Percentiles rank a stretch among this genome's conserved stretches.
Conservation (phyloP, 2,888 invertebrate genomes). For the Dryocosmus kuriphilus region DNA sequence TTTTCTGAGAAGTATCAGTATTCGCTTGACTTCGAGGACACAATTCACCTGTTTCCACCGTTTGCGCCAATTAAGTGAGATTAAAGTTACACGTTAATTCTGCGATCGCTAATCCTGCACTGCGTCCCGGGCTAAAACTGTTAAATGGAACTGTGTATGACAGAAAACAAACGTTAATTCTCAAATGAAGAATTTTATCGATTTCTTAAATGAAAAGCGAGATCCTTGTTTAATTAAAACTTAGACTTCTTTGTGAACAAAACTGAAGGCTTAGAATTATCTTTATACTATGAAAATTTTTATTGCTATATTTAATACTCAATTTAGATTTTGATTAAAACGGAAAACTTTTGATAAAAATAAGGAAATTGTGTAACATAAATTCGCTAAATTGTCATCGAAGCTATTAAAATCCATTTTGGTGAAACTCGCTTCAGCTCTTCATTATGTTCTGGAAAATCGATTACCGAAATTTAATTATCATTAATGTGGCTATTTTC, state of each 20-base stretch:
- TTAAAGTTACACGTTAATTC: slow-evolving; percentile 47
- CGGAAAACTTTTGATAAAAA: neutral
- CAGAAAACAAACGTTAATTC: slow-evolving; percentile 13
- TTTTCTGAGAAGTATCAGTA: slow-evolving; percentile 44
- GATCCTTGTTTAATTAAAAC: neutral
- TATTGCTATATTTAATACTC: neutral
- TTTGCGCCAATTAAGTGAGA: slow-evolving; percentile 50
- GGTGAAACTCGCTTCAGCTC: neutral
- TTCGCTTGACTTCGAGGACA: slow-evolving; percentile 18
- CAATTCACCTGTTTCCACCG: slow-evolving; percentile 46
- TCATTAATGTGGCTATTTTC: neutral
- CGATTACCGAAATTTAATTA: neutral
- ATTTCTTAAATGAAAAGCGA: neutral
- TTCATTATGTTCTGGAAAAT: neutral
- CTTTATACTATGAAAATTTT: neutral
- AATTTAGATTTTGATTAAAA: neutral
- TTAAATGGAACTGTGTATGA: neutral
- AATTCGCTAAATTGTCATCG: neutral
- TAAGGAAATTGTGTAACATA: neutral
- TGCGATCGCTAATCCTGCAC: slow-evolving; percentile 35
- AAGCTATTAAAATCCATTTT: neutral
- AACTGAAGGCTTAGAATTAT: neutral
- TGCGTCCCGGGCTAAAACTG: slow-evolving; percentile 1
- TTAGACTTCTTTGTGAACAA: neutral
- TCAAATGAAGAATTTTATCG: slow-evolving; percentile 3